Percentiles rank a stretch among this genome's conserved stretches.
Evolutionary conservation across 2,797 vertebrate species (phyloP).

Genomic region (Sternotherus odoratus): DNA sequence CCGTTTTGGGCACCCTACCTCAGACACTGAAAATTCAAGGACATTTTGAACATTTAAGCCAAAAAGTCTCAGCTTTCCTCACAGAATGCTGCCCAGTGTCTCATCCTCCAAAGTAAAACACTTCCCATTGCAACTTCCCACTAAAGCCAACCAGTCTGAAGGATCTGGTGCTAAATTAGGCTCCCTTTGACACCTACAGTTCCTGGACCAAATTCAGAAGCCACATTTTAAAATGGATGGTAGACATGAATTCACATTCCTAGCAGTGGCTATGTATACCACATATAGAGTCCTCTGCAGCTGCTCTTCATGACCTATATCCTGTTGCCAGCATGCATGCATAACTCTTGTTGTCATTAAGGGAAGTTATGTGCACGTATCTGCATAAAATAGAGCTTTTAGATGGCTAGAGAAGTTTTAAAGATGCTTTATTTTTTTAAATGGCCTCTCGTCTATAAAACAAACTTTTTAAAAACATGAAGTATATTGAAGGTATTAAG

Average conservation of each 20-base stretch:
- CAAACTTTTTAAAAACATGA: not conserved
- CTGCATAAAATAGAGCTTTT: not conserved
- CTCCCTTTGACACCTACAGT: not conserved
- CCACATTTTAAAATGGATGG: not conserved
- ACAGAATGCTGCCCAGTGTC: not conserved
- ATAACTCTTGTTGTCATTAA: not conserved
- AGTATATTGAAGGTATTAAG: not conserved
- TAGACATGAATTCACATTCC: not conserved
- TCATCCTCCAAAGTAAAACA: not conserved
- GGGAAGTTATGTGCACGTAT: not conserved
- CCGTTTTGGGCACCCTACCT: not conserved
- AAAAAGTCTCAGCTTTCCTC: rapidly evolving
- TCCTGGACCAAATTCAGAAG: not conserved
- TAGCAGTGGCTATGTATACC: not conserved
- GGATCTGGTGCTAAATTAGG: not conserved
- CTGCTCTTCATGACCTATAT: not conserved
- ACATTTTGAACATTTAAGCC: not conserved
- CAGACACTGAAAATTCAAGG: not conserved
- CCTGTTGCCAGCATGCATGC: not conserved
- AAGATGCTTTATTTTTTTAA: not conserved
- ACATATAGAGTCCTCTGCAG: not conserved
- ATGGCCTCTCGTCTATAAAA: not conserved
- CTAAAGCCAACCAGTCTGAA: not conserved
- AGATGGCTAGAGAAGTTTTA: not conserved
- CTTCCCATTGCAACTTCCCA: not conserved